Conservation (phyloP, 2,888 invertebrate species). For the Tryphoninae sp. region DNA sequence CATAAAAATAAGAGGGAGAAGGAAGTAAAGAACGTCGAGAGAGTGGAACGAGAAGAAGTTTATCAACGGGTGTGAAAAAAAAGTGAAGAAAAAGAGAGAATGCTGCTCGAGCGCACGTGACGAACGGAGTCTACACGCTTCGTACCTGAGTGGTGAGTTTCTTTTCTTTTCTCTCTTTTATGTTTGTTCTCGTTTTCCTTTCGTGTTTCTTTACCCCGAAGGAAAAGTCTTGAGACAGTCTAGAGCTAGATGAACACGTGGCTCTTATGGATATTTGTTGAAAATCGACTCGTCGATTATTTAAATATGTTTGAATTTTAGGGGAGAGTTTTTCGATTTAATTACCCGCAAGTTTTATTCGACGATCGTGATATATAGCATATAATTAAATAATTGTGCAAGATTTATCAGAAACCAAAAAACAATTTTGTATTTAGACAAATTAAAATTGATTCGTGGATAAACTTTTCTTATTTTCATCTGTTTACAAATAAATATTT, state of each 20-base stretch:
- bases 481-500: background rate
- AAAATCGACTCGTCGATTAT: too few species aligned
- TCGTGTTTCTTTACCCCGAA: background rate
- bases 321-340: too few species aligned
- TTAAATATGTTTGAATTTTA: too few species aligned
- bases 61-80: conserved; percentile 57
- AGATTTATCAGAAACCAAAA: too few species aligned
- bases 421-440: too few species aligned
- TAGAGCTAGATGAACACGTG: conserved; percentile 23
- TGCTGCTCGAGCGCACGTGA: conserved; percentile 74
- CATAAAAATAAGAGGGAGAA: conserved; percentile 24
- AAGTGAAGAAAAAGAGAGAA: conserved; percentile 66
- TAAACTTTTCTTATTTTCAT: background rate
- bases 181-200: conserved; percentile 1
- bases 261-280: background rate
- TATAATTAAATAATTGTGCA: too few species aligned
- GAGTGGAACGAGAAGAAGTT: conserved; percentile 47
- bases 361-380: too few species aligned
- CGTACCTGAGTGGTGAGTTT: conserved; percentile 72
- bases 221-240: conserved; percentile 19
- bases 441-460: background rate
- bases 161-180: conserved; percentile 12
- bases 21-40: conserved; percentile 11
- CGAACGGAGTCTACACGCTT: conserved; percentile 73
- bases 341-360: too few species aligned